Evolutionary conservation across 92 coral and sea anemone genomes (phyloP), one percentile per base, ranked within the genome.

Genomic region (Epizoanthus stellaris): DNA sequence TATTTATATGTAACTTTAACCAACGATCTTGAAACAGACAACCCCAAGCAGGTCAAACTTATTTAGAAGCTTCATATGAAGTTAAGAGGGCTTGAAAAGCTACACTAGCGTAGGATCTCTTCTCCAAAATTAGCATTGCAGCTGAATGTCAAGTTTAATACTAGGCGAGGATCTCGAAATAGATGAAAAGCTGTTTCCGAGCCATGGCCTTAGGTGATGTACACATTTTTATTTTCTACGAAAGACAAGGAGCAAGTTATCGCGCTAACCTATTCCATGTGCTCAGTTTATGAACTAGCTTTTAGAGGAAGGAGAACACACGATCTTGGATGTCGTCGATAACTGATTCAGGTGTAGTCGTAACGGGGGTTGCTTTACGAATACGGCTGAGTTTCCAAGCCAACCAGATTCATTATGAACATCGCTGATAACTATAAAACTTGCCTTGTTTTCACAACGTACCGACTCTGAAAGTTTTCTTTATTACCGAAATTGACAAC

Each of bases 401-500:
- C 60, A 43, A 40, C 70, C 19, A n/a, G 23, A 58, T 34, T 43
- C 83, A 39, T 16, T 12, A 20, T 43, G 19, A 79, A 5, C 40
- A 17, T 64, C 65, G 4, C 16, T 63, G 25, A 43, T 62, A 57
- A 63, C 43, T 20, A 64, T 42, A 77, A 19, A 42, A 19, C 16
- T 34, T 40, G 72, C 3, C 67, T 58, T 7, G 40, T 34, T 79
- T 79, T 79, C 65, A 79, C 61, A 40, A n/a, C 49, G 43, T 79
- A 72, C 72, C 59, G 82, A 76, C 54, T 39, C 57, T 42, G 47
- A 62, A 21, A 15, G 16, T 79, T 73, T 21, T 45, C 65, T 20
- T 77, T 38, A 63, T 23, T 43, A 20, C 71, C 53, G 23, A 77
- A 63, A 61, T 77, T 63, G 61, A 63, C 59, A 79, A 79, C 30